phyloP scores from a whole-genome alignment of 2,113 vertebrate genomes.

The Labeo catla region DNA sequence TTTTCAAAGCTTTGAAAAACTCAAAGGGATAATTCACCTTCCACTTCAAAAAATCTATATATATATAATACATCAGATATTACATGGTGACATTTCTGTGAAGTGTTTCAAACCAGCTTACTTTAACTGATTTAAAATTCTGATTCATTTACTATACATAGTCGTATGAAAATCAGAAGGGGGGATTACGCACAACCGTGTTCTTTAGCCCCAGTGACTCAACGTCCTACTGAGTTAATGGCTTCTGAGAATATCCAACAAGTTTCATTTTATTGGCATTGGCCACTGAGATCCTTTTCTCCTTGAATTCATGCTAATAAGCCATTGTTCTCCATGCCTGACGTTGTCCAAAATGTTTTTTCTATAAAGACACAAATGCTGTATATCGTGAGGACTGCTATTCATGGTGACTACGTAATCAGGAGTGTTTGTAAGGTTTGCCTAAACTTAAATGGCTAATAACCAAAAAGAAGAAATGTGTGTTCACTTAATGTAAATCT shows the following conservation, averaged over 20 bases:
- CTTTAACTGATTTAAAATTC: conserved; percentile 15
- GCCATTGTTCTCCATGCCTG: background rate
- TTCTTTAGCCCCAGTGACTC: background rate
- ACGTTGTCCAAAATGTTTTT: background rate
- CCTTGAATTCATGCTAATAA: background rate
- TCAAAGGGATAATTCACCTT: background rate
- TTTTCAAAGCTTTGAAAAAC: background rate
- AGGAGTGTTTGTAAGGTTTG: background rate
- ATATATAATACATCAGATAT: too few species aligned
- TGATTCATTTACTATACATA: background rate
- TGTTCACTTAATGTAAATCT: background rate
- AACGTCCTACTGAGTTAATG: background rate
- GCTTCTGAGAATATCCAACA: background rate
- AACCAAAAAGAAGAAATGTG: background rate
- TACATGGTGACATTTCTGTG: background rate
- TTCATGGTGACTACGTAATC: background rate
- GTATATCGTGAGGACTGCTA: background rate
- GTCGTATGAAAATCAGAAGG: background rate
- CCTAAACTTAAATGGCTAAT: background rate
- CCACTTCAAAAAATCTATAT: too few species aligned
- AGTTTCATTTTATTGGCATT: background rate
- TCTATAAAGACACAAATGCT: background rate
- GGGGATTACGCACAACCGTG: background rate
- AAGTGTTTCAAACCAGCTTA: background rate
- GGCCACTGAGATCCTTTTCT: background rate